Base-by-base conservation (phyloP, 2,797 vertebrate species). In the Onychomys leucogaster region DNA sequence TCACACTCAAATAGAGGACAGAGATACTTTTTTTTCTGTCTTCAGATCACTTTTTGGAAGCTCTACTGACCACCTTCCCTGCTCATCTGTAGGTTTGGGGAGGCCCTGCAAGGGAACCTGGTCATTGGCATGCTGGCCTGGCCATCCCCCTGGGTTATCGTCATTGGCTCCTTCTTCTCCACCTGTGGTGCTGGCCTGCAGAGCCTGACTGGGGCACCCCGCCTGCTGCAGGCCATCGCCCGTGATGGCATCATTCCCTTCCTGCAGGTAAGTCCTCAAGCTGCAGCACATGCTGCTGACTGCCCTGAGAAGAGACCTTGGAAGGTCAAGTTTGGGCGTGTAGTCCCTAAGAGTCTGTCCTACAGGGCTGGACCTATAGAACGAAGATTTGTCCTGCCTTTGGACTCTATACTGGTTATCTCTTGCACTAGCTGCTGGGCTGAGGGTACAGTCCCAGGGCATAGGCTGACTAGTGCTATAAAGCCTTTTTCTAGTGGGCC, bases 91-190 rank as follows among this genome's bases (percentile, higher is more conserved):
- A 99, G 99, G 98, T 99, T 99, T 89, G 99, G 99, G 61, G 99
- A 99, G 98, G 99, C 99, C 0, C 99, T 99, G 90, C 99, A 99
- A 95, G 99, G 99, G 73, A 99, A 99, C 95, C 99, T 99, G 10
- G 99, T 99, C 46, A 99, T 99, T 6, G 99, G 99, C 86, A 99
- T 99, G 0, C 97, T 99, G 85, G 99, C 99, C 1, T 99, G 99
- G 99, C 99, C 99, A 0, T 99, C 99, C 0, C 99, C 99, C 0
- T 99, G 99, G 99, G 99, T 99, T 43, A 99, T 99, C 41, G 99
- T 99, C 95, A 99, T 99, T 3, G 99, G 99, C 81, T 99, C 99
- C 0, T 99, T 99, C 98, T 99, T 99, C 98, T 99, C 99, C 94
- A 99, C 99, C 29, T 99, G 99, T 0, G 99, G 99, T 3, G 99